Base-by-base conservation (phyloP, 2,888 invertebrate genomes). In the Cartodere bifasciata region DNA sequence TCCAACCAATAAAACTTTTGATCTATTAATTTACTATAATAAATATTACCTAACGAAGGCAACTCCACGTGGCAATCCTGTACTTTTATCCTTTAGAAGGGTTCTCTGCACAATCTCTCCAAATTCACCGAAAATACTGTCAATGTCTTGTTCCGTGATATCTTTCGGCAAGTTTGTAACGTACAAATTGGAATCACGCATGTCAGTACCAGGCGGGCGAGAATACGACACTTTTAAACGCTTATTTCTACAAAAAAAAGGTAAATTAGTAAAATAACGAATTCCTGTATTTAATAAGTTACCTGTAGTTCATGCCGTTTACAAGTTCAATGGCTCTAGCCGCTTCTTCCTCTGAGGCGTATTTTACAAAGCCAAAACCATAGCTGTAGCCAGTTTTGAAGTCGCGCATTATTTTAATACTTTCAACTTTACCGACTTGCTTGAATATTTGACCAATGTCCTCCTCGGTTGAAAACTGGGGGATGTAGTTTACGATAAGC, bases 331-430 rank as follows among this genome's bases (percentile, higher is more conserved):
- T 88, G 27, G 94, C 92, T 45, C 81, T 71, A 32, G 75, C 63
- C 20, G 92, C 91, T 61, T 91, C 87, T 53, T 82, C 81, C 40
- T 83, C 80, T 35, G 77, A 74, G 31, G 77, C 72, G 60, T 83
- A 94, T 61, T 92, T 91, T 25, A 92, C 88, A 63, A 94, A 94
- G 22, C 91, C 94, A 62, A 91, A 94, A 23, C 94, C 94, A 62
- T 84, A 92, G 62, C 91, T 91, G 67, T 92, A 92, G 28, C 90
- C 90, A 59, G 91, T 90, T 73, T 85, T 67, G 34, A 62, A 67
- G 56, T 88, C 87, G 61, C 83, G 80, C 86, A 88, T 88, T 47
- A 94, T 85, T 48, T 90, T 73, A 57, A 86, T 86, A 46, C 82
- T 85, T 55, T 88, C 88, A 26, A 94, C 75, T 13, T 84, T 82